Base-by-base conservation (phyloP, 2,888 invertebrate genomes). In the Machimus rusticus region DNA sequence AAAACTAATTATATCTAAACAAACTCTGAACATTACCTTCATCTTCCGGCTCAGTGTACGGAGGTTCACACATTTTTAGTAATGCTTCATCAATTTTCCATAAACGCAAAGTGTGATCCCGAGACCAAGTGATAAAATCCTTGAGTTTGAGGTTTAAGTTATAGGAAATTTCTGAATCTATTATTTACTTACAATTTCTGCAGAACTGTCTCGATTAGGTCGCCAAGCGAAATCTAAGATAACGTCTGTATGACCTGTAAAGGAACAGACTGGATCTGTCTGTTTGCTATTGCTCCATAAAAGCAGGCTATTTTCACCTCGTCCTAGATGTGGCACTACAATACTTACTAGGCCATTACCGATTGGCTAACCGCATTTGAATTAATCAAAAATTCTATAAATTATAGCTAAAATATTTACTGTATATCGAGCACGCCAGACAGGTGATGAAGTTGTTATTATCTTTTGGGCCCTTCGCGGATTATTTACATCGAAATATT, bases 161-260 rank as follows among this genome's bases (percentile, higher is more conserved):
- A 86, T 76, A 12, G 46, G n/a, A 6, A 46, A 16, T 16, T 46
- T 14, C 3, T 46, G 43, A 0, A 46, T 14, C 5, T 46, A 46
- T 46, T 14, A 14, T 43, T 19, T 57, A 89, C 90, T 89, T 89
- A 92, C 92, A 88, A 92, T 91, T 90, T 92, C 92, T 16, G 90
- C 90, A 34, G 90, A 90, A 81, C 92, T 93, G 88, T 93, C 93
- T 89, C 93, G 93, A 90, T 95, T 95, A 89, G 96, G 96, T 86
- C 98, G 94, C 98, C 98, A 99, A 89, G 98, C 97, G 94, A 99
- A 99, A 91, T 99, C 98, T 88, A 98, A 94, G 6, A 99, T 97
- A 76, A 98, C 98, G 93, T 99, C 98, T 8, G 97, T 96, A 91
- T 99, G 98, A 0, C 98, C 98, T n/a, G 97, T 96, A 92, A 98